A percentile compares a stretch with the other conserved stretches of the same genome.
phyloP scores from a whole-genome alignment of 1,140 invertebrate species.

The roundworm (Caenorhabditis elegans) region WBcel235 BX284606.5:4556001-4556500 shows the following conservation, averaged over 20 bases:
- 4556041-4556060: conserved; percentile 11
- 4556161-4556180: conserved; percentile 32
- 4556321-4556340: background rate
- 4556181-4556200: conserved; percentile 2
- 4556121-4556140: background rate
- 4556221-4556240: conserved; percentile 27
- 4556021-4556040: background rate
- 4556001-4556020: no score
- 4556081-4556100: conserved; percentile 19
- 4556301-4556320: no score
- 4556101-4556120: background rate
- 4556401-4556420: conserved; percentile 13
- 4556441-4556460: conserved; percentile 25
- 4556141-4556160: conserved; percentile 30
- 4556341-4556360: conserved; percentile 22
- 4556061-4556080: background rate
- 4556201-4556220: conserved; percentile 26
- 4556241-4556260: conserved; percentile 22
- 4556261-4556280: conserved; percentile 27
- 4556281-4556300: background rate
- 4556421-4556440: conserved; percentile 25
- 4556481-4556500: background rate
- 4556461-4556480: conserved; percentile 12
- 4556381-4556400: background rate
- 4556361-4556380: background rate